These are phyloP conservation scores for Ennomos quercinarius DNA, from an alignment of 2,888 invertebrate genomes.

Conservation along the genomic window DNA sequence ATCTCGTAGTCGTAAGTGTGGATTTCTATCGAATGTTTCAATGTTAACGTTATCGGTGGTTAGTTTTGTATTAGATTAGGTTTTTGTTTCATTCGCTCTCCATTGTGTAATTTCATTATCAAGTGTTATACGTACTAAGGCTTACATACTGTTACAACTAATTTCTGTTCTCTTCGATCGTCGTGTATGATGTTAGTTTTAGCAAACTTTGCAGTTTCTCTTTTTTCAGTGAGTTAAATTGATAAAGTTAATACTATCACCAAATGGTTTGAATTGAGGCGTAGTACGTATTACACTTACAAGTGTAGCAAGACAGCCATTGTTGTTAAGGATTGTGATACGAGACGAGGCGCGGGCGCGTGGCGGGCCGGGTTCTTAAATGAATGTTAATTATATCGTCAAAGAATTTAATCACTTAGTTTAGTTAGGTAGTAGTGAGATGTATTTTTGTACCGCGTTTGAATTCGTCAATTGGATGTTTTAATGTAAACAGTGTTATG, in stretches of 20 bases:
- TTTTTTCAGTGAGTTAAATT: too few relatives aligned
- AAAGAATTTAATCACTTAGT: constrained; percentile 65
- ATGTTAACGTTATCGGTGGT: constrained; percentile 59
- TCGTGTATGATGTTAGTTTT: too few relatives aligned
- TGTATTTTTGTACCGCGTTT: constrained; percentile 79
- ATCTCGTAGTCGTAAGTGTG: constrained; percentile 59
- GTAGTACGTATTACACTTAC: constrained; percentile 14
- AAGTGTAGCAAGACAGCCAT: constrained; percentile 47
- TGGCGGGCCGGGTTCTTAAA: constrained; percentile 49
- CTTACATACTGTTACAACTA: not conserved
- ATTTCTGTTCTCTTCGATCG: too few relatives aligned
- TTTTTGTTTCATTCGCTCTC: constrained; percentile 43
- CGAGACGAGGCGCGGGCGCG: constrained; percentile 59
- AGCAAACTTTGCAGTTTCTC: too few relatives aligned
- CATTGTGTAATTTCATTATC: constrained; percentile 20
- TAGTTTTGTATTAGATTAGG: constrained; percentile 60
- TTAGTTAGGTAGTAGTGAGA: constrained; percentile 76
- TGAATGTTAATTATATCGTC: constrained; percentile 41
- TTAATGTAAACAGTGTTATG: constrained; percentile 56
- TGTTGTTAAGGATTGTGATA: constrained; percentile 76
- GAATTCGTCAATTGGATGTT: constrained; percentile 69
- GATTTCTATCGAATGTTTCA: constrained; percentile 72
- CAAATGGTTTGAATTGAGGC: too few relatives aligned
- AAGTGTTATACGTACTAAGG: constrained; percentile 8
- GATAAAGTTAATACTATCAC: too few relatives aligned